phyloP scores from a whole-genome alignment of 2,888 invertebrate genomes.

The Eumerus sabulonum region DNA sequence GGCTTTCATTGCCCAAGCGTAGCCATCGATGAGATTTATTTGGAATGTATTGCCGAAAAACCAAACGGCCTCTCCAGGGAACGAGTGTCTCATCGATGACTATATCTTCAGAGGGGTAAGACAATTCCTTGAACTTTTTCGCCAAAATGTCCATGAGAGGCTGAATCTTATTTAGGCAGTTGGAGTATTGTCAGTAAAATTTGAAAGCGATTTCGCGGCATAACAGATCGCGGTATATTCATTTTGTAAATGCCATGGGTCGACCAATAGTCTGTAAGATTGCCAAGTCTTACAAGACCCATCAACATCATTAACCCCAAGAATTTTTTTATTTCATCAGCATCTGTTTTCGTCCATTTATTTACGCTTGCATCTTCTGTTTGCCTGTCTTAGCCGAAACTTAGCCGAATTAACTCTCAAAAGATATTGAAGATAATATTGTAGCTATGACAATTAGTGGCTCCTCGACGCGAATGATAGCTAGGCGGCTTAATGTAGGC shows the following conservation, averaged over 20 bases:
- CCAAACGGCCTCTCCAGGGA: conserved; percentile 53
- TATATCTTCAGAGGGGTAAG: conserved; percentile 33
- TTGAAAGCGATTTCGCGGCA: conserved; percentile 1
- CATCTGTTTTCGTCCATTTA: background rate
- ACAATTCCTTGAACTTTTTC: conserved; percentile 21
- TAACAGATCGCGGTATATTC: conserved; percentile 4
- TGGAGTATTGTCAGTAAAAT: conserved; percentile 1
- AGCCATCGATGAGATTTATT: conserved; percentile 54
- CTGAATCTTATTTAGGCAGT: conserved; percentile 9
- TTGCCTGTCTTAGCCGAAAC: conserved; percentile 7
- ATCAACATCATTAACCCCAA: background rate
- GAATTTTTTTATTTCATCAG: conserved; percentile 2
- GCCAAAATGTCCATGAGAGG: conserved; percentile 1
- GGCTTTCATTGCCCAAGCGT: conserved; percentile 45
- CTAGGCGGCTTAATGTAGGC: background rate
- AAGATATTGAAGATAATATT: too few relatives aligned
- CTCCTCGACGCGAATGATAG: background rate
- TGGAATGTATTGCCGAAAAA: conserved; percentile 61
- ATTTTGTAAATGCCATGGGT: background rate
- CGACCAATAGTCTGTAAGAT: background rate
- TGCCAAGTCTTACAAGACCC: background rate
- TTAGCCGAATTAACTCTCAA: conserved; percentile 1
- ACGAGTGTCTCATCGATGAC: conserved; percentile 57
- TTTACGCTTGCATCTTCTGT: too few relatives aligned
- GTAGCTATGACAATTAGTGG: background rate